These are phyloP conservation scores for Dasysyrphus albostriatus DNA, from an alignment of 2,888 invertebrate species.

Conservation along the genomic window DNA sequence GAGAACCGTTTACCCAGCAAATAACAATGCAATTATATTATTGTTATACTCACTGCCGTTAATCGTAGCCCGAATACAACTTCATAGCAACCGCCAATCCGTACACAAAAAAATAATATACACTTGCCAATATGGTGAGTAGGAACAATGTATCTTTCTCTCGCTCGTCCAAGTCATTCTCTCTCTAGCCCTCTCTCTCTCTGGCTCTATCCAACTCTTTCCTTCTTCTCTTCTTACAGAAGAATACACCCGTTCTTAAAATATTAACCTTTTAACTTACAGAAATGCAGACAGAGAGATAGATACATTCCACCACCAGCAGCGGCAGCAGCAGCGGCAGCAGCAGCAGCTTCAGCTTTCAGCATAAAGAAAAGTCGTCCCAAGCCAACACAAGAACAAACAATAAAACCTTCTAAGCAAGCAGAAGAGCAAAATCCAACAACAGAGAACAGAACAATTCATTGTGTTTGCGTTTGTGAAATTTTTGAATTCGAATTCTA, in stretches of 20 bases:
- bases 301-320: neutral
- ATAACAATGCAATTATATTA: constrained; percentile 69
- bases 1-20: constrained; percentile 38
- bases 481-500: constrained; percentile 38
- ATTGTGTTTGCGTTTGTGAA: constrained; percentile 32
- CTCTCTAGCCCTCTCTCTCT: neutral
- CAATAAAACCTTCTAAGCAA: constrained; percentile 12
- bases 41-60: constrained; percentile 28
- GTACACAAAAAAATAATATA: constrained; percentile 15
- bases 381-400: neutral
- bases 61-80: constrained; percentile 29
- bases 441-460: neutral
- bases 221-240: neutral
- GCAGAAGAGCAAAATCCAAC: constrained; percentile 2
- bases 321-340: neutral
- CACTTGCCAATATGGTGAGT: constrained; percentile 3
- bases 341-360: neutral
- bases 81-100: constrained; percentile 12
- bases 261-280: neutral
- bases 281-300: neutral
- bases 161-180: neutral
- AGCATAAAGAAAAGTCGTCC: neutral
- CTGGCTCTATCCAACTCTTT: neutral
- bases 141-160: neutral
- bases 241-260: constrained; percentile 15